Conservation (phyloP, 2,888 invertebrate genomes). For the Leucophora obtusa region DNA sequence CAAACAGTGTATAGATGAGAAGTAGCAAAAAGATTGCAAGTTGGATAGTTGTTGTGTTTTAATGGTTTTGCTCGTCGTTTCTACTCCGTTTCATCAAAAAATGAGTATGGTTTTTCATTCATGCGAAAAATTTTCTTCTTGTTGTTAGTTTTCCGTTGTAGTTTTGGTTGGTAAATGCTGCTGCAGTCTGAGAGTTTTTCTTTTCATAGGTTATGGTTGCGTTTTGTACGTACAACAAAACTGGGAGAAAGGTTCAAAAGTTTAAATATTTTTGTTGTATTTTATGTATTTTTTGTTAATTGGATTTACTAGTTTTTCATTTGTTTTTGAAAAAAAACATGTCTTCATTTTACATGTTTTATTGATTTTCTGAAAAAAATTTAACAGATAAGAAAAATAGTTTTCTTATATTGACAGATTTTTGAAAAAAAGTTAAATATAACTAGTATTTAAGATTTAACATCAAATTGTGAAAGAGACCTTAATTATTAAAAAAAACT, state of each 20-base stretch:
- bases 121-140: conserved; percentile 54
- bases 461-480: too few relatives aligned
- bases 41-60: conserved; percentile 6
- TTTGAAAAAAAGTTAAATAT: too few relatives aligned
- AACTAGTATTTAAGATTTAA: too few relatives aligned
- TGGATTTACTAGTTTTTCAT: conserved; percentile 59
- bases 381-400: not conserved
- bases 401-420: not conserved
- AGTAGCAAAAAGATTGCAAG: conserved; percentile 29
- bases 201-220: conserved; percentile 39
- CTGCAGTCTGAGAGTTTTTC: conserved; percentile 33
- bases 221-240: conserved; percentile 26
- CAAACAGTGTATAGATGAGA: not conserved
- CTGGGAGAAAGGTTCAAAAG: conserved; percentile 61
- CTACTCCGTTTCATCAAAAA: conserved; percentile 9
- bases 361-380: conserved; percentile 17
- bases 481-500: too few relatives aligned
- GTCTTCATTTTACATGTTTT: not conserved
- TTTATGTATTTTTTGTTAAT: conserved; percentile 46
- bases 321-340: conserved; percentile 2
- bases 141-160: conserved; percentile 22
- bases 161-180: conserved; percentile 38
- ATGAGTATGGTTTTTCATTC: conserved; percentile 60
- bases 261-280: conserved; percentile 44
- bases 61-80: conserved; percentile 47